Percentiles rank a stretch among this genome's conserved stretches.
These are phyloP conservation scores for Lepidotrigona ventralis DNA, from an alignment of 1,140 invertebrate species.

Conservation along the genomic window DNA sequence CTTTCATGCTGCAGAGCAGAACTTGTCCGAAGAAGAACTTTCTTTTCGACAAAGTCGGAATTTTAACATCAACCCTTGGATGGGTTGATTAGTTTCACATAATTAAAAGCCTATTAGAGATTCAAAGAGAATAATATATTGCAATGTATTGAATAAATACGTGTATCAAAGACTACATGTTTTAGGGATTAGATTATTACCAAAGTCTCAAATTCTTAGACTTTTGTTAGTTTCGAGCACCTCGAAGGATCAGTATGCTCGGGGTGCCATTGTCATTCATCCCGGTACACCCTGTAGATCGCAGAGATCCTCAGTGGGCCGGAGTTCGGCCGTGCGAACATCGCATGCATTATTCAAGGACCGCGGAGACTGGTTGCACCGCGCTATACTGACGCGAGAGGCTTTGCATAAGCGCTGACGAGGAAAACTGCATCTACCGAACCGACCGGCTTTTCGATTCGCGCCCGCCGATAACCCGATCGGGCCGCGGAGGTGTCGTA, in stretches of 20 bases:
- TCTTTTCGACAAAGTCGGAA: no score
- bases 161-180: no score
- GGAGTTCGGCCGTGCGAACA: slow-evolving; percentile 62
- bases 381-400: slow-evolving; percentile 27
- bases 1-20: no score
- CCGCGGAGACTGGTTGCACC: slow-evolving; percentile 54
- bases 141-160: no score
- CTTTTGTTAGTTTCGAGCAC: no score
- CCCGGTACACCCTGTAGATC: neutral
- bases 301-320: slow-evolving; percentile 19
- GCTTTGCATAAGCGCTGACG: slow-evolving; percentile 69
- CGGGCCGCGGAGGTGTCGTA: slow-evolving; percentile 44
- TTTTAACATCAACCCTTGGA: no score
- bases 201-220: no score
- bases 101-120: no score
- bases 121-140: no score
- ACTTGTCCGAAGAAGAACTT: no score
- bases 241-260: neutral
- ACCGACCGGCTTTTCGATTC: slow-evolving; percentile 36
- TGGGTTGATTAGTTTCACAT: no score
- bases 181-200: no score
- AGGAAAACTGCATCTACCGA: slow-evolving; percentile 53
- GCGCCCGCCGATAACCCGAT: slow-evolving; percentile 52
- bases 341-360: slow-evolving; percentile 73
- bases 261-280: neutral